phyloP scores from a whole-genome alignment of 2,113 vertebrate species.

The Emydocephalus ijimae region DNA sequence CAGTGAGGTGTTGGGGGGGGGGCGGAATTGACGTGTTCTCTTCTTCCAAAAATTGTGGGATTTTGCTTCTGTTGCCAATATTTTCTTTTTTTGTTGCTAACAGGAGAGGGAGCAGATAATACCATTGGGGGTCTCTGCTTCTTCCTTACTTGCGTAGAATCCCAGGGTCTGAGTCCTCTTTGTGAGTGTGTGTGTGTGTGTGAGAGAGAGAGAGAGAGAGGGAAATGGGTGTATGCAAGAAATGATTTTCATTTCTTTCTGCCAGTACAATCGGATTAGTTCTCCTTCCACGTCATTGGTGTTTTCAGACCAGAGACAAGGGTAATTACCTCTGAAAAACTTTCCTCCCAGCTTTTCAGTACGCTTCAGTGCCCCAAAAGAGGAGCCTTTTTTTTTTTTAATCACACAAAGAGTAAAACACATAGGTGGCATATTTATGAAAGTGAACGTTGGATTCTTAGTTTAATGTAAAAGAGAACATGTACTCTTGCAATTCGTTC shows the following conservation, averaged over 20 bases:
- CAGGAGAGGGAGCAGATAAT: neutral
- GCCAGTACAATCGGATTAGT: slow-evolving; percentile 8
- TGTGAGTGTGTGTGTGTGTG: too few relatives aligned
- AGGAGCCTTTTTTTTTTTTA: slow-evolving; percentile 79
- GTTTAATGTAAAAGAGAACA: slow-evolving; percentile 81
- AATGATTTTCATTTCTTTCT: slow-evolving; percentile 5
- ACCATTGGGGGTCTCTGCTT: neutral
- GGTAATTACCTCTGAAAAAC: slow-evolving; percentile 76
- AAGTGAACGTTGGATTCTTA: slow-evolving; percentile 73
- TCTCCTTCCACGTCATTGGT: slow-evolving; percentile 49
- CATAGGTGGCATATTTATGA: slow-evolving; percentile 92
- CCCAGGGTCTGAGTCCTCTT: neutral
- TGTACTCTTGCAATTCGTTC: slow-evolving; percentile 87
- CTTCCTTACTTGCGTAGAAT: neutral
- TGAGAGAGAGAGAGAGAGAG: neutral
- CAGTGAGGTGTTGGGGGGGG: neutral
- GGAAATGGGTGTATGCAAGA: neutral
- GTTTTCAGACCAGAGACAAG: slow-evolving; percentile 51
- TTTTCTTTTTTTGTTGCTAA: neutral
- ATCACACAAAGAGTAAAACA: slow-evolving; percentile 69
- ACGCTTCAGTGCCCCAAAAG: slow-evolving; percentile 74
- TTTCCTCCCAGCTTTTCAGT: slow-evolving; percentile 50
- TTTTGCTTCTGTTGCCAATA: neutral
- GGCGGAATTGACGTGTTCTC: neutral
- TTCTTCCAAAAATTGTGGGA: neutral